Evolutionary conservation across 2,113 vertebrate genomes (phyloP), one percentile per base, ranked within the genome.

Genomic region (Hiodon tergisus): DNA sequence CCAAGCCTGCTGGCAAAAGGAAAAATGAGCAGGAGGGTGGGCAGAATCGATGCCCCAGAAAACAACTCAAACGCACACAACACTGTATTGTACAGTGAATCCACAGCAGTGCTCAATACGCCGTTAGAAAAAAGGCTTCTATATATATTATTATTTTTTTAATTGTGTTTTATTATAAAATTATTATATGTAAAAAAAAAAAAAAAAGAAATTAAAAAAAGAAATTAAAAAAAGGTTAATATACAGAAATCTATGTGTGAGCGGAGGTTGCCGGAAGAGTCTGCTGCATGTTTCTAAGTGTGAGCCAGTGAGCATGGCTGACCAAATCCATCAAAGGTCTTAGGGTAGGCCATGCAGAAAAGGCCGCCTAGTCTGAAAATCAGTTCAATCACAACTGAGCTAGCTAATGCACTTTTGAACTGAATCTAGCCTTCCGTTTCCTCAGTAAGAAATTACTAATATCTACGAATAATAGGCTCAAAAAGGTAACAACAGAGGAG

Each of bases 281-380:
- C 51, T 61, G 50, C 31, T 31, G 31, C 31, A 31, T n/a, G 31
- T 31, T 31, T 31, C 31, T 31, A 31, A 31, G 31, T 46, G 67
- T 77, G 82, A 77, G 89, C 82, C 79, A 14, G 17, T 69, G 82
- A 76, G 68, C 76, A 67, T 57, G 68, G 77, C 2, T 73, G 71
- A 31, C 69, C 63, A 73, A 73, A 79, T 60, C 51, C 58, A 3
- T 60, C 8, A 72, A 80, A 6, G 11, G 82, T 71, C 11, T 53
- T 73, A 67, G 74, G 76, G 81, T 73, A 6, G 75, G 77, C 80
- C 76, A 59, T 77, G 76, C 71, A 82, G 50, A 71, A 76, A 83
- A 82, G 74, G 74, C 31, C 31, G 31, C 31, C 31, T 31, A 31
- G 31, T 31, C 31, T 31, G 31, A 31, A 31, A 31, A 31, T 31